Evolutionary conservation across 2,888 invertebrate genomes (phyloP), one percentile per base, ranked within the genome.

Genomic region (Taenaris catops): DNA sequence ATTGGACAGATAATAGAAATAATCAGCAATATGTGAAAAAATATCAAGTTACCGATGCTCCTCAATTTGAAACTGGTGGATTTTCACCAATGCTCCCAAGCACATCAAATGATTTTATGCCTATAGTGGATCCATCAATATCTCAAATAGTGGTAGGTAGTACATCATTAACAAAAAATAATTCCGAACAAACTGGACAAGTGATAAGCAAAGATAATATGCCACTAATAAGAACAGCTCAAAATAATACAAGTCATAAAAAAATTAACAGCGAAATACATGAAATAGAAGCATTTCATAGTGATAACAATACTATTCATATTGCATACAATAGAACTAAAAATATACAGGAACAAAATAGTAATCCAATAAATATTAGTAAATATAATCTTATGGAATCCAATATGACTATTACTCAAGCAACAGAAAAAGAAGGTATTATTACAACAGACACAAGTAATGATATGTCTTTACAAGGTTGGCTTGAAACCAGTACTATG

Each of bases 41-140:
- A 53, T 76, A 74, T 51, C 63, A 70, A 41, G 51, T 54, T 35
- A 64, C 73, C 49, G 89, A 89, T 19, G 68, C 84, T 32, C 92
- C 92, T 0, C 89, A 90, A 57, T 89, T 93, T 32, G 91, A 94
- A 71, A 90, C 90, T 8, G 94, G 94, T 7, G 94, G 94, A 1
- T 95, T 95, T 60, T 80, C 91, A 6, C 95, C 95, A 7, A 88
- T 94, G 54, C 63, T 94, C 8, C 94, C 94, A 1, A 91, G 91
- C 19, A 89, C 89, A 28, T 80, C 90, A 41, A 91, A 93, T 18
- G 94, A 94, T 3, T 95, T 95, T 55, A 89, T 88, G 59, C 95
- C 95, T 0, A 59, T 89, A 87, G 61, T 89, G 79, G 59, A 73
- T 48, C 79, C 81, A 38, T 61, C 65, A 16, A 70, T 67, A 34